A percentile compares a stretch with the other conserved stretches of the same genome.
phyloP scores from a whole-genome alignment of 64 coral and sea anemone species.

The Acropora yongei region DNA sequence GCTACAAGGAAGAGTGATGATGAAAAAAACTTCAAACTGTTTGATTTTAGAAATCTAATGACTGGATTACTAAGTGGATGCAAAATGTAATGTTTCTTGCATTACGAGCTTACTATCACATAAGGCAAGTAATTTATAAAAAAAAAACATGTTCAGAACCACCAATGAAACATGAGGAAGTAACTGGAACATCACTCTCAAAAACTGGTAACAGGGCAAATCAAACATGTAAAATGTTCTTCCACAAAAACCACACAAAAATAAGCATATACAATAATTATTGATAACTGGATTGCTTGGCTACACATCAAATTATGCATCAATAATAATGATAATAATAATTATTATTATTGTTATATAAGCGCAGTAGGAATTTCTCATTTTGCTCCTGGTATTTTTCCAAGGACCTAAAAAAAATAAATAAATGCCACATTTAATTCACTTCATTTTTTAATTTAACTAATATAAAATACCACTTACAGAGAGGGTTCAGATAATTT shows the following conservation, averaged over 20 bases:
- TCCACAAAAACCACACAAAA: not conserved
- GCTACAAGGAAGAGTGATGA: too few relatives aligned
- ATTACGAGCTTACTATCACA: too few relatives aligned
- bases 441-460: too few relatives aligned
- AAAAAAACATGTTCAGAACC: not conserved
- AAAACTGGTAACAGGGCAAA: not conserved
- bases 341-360: too few relatives aligned
- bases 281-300: not conserved
- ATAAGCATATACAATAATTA: not conserved
- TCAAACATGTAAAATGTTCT: not conserved
- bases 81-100: too few relatives aligned
- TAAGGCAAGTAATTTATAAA: too few relatives aligned
- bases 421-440: not conserved
- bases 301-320: not conserved
- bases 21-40: too few relatives aligned
- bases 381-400: slow-evolving; percentile 93
- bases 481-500: too few relatives aligned
- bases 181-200: not conserved
- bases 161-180: too few relatives aligned
- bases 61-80: too few relatives aligned
- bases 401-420: slow-evolving; percentile 80
- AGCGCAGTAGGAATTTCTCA: slow-evolving; percentile 5
- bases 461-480: too few relatives aligned
- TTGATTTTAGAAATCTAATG: too few relatives aligned
- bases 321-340: not conserved